Base-by-base conservation (phyloP, 2,113 vertebrate genomes). In the Aspidoscelis tigris region DNA sequence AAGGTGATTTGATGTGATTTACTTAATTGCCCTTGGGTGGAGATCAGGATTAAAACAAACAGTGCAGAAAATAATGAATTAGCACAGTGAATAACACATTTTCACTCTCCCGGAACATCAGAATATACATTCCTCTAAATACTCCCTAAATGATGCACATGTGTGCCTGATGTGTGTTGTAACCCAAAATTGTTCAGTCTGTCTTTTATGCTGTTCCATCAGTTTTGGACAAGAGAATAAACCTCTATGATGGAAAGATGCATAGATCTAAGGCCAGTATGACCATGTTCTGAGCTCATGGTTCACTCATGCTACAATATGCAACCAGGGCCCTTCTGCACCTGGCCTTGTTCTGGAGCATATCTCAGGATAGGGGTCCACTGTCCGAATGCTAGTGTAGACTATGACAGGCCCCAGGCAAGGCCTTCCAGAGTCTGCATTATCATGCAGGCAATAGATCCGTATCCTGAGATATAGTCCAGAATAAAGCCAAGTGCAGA, bases 241-340 rank as follows among this genome's bases (percentile, higher is more conserved):
- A 68, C 14, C 43, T 4, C 14, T 2, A 2, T 20, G 2, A 1
- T 4, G 20, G 3, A 24, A 5, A 4, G 12, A 2, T 0, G 11
- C 43, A 14, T 2, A 71, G n/a, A 81, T 14, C 9, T 47, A 80
- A 71, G 24, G 39, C 10, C 66, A 33, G 24, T 21, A 26, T 16
- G 3, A 21, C 7, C 26, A 33, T 58, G 43, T 26, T 69, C 24
- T 58, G 18, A 12, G 0, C 11, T 18, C 7, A 14, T 18, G 12
- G 58, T 22, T 21, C 22, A 26, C 12, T 14, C 53, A 47, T 44
- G 20, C n/a, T 55, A 71, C 12, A 55, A 41, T 5, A 20, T 39
- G 47, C 20, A 81, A 33, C 33, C 33, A 33, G 33, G 33, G 33
- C 33, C 33, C 33, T 33, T 33, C 33, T 33, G 33, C 33, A 33